phyloP scores from a whole-genome alignment of 2,113 vertebrate genomes.

The Excalfactoria chinensis region DNA sequence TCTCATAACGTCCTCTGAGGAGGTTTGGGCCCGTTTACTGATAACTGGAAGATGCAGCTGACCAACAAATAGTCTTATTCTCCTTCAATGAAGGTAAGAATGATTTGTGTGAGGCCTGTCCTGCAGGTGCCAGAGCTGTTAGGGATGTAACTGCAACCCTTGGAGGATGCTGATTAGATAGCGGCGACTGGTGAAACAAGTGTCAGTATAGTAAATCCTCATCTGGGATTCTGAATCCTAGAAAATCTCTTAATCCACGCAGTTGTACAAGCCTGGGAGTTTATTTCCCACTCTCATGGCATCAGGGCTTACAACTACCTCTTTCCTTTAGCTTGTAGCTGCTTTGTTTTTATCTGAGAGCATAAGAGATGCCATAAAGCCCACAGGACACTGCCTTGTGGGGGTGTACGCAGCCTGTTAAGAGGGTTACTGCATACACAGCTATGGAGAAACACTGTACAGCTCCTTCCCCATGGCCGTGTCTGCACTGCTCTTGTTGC shows the following conservation, averaged over 20 bases:
- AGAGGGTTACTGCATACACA: background rate
- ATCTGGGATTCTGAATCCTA: background rate
- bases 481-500: background rate
- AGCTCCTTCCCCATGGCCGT: background rate
- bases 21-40: background rate
- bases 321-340: background rate
- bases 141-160: background rate
- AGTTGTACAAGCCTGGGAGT: background rate
- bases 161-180: background rate
- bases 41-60: background rate
- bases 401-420: background rate
- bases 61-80: background rate
- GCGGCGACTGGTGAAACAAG: background rate
- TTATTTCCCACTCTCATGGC: background rate
- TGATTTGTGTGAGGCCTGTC: background rate
- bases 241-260: background rate
- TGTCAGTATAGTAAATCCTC: rapidly evolving
- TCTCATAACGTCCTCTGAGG: background rate
- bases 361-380: background rate
- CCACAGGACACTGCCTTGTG: background rate
- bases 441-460: background rate
- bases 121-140: background rate
- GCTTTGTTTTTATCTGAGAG: background rate
- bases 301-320: background rate
- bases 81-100: background rate